phyloP scores from a whole-genome alignment of 2,888 invertebrate species.

The Drosophila subsilvestris region DNA sequence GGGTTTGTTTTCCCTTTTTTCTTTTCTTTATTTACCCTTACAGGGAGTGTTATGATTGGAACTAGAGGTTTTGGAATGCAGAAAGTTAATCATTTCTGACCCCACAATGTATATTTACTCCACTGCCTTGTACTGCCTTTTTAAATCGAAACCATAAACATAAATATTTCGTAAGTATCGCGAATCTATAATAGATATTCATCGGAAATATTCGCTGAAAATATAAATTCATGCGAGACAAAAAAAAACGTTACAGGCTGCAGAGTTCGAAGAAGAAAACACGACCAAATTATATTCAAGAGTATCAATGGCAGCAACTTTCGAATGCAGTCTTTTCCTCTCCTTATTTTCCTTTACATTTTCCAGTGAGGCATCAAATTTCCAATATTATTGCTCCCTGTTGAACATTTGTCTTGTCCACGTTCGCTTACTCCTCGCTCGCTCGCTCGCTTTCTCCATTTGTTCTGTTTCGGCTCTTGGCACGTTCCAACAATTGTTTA shows the following conservation, averaged over 20 bases:
- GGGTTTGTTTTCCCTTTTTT: neutral
- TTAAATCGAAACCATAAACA: no score
- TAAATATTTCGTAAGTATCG: no score
- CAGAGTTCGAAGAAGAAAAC: no score
- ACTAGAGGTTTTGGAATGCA: neutral
- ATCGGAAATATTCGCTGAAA: no score
- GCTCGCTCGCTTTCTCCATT: slow-evolving; percentile 20
- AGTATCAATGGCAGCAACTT: neutral
- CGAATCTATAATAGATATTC: no score
- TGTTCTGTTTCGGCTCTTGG: slow-evolving; percentile 28
- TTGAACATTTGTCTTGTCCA: slow-evolving; percentile 62
- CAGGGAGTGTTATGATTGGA: neutral
- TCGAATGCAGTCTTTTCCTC: neutral
- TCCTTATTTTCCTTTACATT: slow-evolving; percentile 6
- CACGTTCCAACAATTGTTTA: slow-evolving; percentile 72
- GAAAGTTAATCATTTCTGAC: neutral
- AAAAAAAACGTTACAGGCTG: no score
- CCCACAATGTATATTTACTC: no score
- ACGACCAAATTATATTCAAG: neutral
- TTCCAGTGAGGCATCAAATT: slow-evolving; percentile 65
- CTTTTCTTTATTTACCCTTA: neutral
- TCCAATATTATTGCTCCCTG: slow-evolving; percentile 76
- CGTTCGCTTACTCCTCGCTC: neutral
- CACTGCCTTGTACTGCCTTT: no score
- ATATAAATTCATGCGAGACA: no score